These are phyloP conservation scores for Agapornis roseicollis DNA, from an alignment of 2,113 vertebrate species.

Conservation along the genomic window DNA sequence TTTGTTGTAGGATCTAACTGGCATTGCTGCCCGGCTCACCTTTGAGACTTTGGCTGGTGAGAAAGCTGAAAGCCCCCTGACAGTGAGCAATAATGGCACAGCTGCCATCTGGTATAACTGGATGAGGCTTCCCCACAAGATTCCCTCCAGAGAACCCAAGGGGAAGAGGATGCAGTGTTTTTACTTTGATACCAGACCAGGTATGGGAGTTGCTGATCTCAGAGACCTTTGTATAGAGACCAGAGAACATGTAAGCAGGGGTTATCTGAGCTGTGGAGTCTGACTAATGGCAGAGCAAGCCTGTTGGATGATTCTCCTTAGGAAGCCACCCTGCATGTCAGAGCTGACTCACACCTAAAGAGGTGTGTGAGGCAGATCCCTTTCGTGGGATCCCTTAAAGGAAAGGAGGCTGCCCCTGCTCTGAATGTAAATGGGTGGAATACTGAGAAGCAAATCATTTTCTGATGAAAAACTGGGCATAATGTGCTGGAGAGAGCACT, in stretches of 20 bases:
- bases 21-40: conserved; percentile 79
- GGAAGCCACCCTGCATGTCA: background rate
- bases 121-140: conserved; percentile 71
- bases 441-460: background rate
- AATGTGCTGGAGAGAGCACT: background rate
- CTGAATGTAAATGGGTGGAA: background rate
- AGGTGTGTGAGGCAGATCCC: background rate
- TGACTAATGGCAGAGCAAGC: background rate
- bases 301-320: background rate
- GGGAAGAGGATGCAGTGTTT: conserved; percentile 57
- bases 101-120: conserved; percentile 87
- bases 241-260: background rate
- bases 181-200: conserved; percentile 79
- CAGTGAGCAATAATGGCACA: conserved; percentile 85
- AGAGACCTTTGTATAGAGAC: background rate
- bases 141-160: conserved; percentile 63
- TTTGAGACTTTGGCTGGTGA: conserved; percentile 83
- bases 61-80: conserved; percentile 76
- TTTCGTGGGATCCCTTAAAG: background rate
- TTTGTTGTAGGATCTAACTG: conserved; percentile 75
- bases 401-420: background rate
- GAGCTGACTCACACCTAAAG: background rate
- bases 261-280: background rate
- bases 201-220: conserved; percentile 33
- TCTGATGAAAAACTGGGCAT: background rate